These are phyloP conservation scores for Dipodomys stephensi DNA, from an alignment of 2,113 vertebrate species.

Conservation along the genomic window DNA sequence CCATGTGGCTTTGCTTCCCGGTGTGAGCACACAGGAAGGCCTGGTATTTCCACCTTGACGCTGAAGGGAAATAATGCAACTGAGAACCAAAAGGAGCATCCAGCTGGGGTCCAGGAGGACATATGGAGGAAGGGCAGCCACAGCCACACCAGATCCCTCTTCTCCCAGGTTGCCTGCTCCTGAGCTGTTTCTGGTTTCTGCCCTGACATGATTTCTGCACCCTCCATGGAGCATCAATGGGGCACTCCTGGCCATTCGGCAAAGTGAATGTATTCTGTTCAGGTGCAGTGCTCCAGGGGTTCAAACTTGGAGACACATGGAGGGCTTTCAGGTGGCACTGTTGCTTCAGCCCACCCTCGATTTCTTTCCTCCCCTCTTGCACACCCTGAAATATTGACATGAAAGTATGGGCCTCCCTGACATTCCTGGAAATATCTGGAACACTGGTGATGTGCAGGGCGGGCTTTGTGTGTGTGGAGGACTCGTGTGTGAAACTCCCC, in stretches of 20 bases:
- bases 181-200: background rate
- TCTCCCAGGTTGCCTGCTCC: background rate
- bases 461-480: too few relatives aligned
- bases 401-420: background rate
- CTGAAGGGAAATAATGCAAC: fast-evolving
- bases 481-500: too few relatives aligned
- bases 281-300: fast-evolving
- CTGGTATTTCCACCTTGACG: background rate
- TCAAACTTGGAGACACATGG: background rate
- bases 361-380: too few relatives aligned
- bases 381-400: too few relatives aligned
- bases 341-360: too few relatives aligned
- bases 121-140: too few relatives aligned
- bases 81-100: background rate
- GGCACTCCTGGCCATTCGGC: fast-evolving
- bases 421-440: fast-evolving
- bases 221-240: too few relatives aligned
- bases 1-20: background rate
- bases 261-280: background rate
- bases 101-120: too few relatives aligned
- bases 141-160: fast-evolving
- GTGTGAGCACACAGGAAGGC: fast-evolving
- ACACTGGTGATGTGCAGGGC: fast-evolving
- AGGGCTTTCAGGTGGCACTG: background rate
- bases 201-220: fast-evolving